phyloP scores from a whole-genome alignment of 2,797 vertebrate genomes.

The Halcyon chelicuti region DNA sequence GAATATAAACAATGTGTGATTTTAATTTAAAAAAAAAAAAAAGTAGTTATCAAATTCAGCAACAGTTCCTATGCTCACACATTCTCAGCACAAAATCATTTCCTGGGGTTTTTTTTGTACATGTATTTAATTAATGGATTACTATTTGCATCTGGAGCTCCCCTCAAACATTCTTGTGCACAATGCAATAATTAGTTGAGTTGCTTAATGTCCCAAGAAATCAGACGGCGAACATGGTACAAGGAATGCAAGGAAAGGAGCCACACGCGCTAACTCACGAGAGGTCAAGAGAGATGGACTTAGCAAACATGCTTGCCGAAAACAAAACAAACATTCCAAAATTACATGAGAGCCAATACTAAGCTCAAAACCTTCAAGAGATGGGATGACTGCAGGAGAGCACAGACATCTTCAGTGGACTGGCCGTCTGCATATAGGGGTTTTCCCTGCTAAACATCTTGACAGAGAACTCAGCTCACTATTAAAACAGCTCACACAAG shows the following conservation, averaged over 20 bases:
- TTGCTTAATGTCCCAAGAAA: not conserved
- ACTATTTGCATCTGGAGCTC: not conserved
- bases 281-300: not conserved
- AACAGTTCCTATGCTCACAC: not conserved
- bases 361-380: not conserved
- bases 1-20: not conserved
- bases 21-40: not conserved
- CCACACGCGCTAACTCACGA: fast-evolving
- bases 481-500: not conserved
- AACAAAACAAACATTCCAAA: not conserved
- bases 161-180: not conserved
- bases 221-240: not conserved
- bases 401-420: not conserved
- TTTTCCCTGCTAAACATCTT: not conserved
- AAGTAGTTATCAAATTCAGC: not conserved
- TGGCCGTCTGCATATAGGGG: not conserved
- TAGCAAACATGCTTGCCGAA: not conserved
- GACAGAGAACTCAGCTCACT: fast-evolving
- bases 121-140: not conserved
- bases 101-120: not conserved
- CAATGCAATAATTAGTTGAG: not conserved
- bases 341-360: not conserved
- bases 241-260: not conserved
- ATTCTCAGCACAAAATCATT: not conserved
- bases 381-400: not conserved